phyloP scores from a whole-genome alignment of 2,113 vertebrate genomes.

The Leucosticte australis region DNA sequence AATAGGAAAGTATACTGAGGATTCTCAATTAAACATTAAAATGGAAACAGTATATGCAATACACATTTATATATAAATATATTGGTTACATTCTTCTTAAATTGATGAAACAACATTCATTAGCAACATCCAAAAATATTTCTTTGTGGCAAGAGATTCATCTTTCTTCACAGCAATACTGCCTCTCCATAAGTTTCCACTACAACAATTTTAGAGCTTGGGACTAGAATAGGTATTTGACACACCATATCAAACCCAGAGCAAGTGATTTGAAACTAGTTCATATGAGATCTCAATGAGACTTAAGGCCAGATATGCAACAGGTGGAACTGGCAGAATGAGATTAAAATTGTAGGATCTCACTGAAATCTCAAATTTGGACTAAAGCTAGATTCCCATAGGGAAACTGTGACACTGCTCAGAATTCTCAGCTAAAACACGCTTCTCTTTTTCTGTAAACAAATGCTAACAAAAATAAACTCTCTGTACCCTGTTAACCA shows the following conservation, averaged over 20 bases:
- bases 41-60: background rate
- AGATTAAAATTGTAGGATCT: background rate
- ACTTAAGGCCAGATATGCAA: background rate
- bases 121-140: conserved; percentile 10
- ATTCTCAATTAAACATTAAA: conserved; percentile 16
- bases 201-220: background rate
- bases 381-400: conserved; percentile 10
- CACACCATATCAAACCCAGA: background rate
- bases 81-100: conserved; percentile 39
- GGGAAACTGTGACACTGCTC: background rate
- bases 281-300: background rate
- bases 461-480: conserved; percentile 46
- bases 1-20: background rate
- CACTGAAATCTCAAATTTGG: background rate
- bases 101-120: conserved; percentile 40
- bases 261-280: background rate
- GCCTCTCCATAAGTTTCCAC: background rate
- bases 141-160: background rate
- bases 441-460: conserved; percentile 44
- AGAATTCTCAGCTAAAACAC: conserved; percentile 18
- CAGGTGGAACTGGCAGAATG: background rate
- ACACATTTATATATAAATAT: conserved; percentile 34
- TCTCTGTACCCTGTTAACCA: conserved; percentile 25
- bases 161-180: background rate
- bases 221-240: background rate